phyloP scores from a whole-genome alignment of 2,888 invertebrate species.

The Lampropteryx suffumata region DNA sequence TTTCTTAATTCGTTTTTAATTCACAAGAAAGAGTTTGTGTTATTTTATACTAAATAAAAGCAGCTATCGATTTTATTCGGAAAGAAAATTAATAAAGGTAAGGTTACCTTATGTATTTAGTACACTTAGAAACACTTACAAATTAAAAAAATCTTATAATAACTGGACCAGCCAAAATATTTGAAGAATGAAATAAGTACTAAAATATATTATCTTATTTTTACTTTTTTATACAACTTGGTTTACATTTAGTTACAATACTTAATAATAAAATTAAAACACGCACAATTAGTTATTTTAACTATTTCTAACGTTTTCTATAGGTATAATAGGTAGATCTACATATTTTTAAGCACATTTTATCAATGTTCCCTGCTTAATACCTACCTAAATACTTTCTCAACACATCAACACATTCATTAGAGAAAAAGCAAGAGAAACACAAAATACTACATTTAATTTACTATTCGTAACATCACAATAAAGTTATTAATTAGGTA shows the following conservation, averaged over 20 bases:
- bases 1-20: no score
- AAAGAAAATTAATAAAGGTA: background rate
- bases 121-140: background rate
- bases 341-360: conserved; percentile 47
- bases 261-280: conserved; percentile 16
- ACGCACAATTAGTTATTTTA: conserved; percentile 47
- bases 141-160: conserved; percentile 1
- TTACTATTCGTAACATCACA: background rate
- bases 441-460: conserved; percentile 9
- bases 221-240: conserved; percentile 34
- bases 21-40: no score
- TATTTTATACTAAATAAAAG: no score
- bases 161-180: conserved; percentile 56
- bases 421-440: conserved; percentile 18
- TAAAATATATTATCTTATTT: background rate
- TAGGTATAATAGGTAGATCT: conserved; percentile 35
- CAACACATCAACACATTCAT: conserved; percentile 21
- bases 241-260: conserved; percentile 24
- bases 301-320: conserved; percentile 45
- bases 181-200: conserved; percentile 11
- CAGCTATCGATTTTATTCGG: background rate
- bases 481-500: no score
- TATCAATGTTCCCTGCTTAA: conserved; percentile 44
- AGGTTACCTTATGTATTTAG: background rate
- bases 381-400: conserved; percentile 19